A percentile compares a stretch with the other conserved stretches of the same genome.
These are phyloP conservation scores for Spatulosminthurus flaviceps DNA, from an alignment of 2,888 invertebrate species.

Conservation along the genomic window DNA sequence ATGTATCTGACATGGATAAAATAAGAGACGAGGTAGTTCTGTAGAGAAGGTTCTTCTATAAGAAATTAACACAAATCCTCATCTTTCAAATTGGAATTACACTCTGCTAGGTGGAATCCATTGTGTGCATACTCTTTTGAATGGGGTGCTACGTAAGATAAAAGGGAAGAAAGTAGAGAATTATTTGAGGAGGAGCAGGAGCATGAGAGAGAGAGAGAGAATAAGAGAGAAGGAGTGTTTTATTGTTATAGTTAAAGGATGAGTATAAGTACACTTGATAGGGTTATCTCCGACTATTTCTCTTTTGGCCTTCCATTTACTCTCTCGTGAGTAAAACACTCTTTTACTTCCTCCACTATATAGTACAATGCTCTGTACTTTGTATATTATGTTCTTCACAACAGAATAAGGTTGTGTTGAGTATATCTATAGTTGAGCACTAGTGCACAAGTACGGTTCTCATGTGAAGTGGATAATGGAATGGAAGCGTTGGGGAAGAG, in stretches of 20 bases:
- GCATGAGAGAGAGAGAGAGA: not conserved
- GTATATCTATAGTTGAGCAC: no score
- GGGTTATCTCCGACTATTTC: not conserved
- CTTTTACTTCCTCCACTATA: no score
- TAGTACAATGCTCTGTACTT: no score
- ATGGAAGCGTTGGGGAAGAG: slow-evolving; percentile 35
- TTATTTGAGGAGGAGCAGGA: no score
- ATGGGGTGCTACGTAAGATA: not conserved
- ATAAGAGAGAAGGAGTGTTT: slow-evolving; percentile 3
- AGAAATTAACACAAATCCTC: slow-evolving; percentile 6
- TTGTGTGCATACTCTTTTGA: no score
- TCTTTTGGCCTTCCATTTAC: slow-evolving; percentile 2
- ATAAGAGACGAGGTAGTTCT: no score
- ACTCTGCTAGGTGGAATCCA: no score
- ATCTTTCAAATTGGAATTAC: not conserved
- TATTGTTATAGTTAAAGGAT: slow-evolving; percentile 14
- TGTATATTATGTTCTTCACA: no score
- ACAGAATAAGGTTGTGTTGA: no score
- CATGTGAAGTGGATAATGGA: slow-evolving; percentile 39
- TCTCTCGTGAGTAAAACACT: no score
- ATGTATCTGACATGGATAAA: no score
- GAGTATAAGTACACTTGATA: slow-evolving; percentile 18
- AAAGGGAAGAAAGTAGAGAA: not conserved
- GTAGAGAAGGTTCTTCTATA: no score
- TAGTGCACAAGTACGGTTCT: not conserved